Conservation (phyloP, 2,888 invertebrate genomes). For the Campopleginae sp. region DNA sequence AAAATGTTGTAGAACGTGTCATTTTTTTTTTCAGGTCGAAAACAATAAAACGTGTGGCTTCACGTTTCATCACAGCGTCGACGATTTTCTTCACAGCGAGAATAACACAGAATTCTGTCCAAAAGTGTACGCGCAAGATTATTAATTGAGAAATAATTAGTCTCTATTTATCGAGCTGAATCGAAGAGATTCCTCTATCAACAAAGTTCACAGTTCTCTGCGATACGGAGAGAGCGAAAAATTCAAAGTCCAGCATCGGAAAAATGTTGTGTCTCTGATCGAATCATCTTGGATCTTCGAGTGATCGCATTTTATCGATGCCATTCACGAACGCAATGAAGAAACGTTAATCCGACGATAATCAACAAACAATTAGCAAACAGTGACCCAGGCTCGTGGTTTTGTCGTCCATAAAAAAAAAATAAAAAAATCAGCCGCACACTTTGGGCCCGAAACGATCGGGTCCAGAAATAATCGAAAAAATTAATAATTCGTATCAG, state of each 20-base stretch:
- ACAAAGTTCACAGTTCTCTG: neutral
- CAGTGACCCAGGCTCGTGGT: neutral
- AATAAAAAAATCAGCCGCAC: neutral
- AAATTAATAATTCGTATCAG: neutral
- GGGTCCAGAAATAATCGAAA: neutral
- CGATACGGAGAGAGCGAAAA: slow-evolving; percentile 4
- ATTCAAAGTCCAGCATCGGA: slow-evolving; percentile 8
- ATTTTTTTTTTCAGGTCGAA: slow-evolving; percentile 7
- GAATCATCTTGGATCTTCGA: neutral
- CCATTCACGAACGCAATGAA: slow-evolving; percentile 1
- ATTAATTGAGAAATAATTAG: slow-evolving; percentile 21
- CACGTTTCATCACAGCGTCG: slow-evolving; percentile 18
- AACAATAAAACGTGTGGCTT: slow-evolving; percentile 5
- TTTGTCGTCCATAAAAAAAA: neutral
- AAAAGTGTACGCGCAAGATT: neutral
- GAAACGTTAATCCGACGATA: neutral
- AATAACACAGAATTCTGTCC: slow-evolving; percentile 26
- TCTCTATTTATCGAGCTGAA: neutral
- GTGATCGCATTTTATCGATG: neutral
- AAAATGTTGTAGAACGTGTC: neutral
- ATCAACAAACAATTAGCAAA: slow-evolving; percentile 12
- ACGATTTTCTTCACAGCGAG: slow-evolving; percentile 11
- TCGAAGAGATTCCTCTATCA: slow-evolving; percentile 19
- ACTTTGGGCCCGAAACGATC: neutral
- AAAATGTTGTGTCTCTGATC: neutral